Evolutionary conservation across 2,113 vertebrate species (phyloP).

Genomic region (Thryonomys swinderianus): DNA sequence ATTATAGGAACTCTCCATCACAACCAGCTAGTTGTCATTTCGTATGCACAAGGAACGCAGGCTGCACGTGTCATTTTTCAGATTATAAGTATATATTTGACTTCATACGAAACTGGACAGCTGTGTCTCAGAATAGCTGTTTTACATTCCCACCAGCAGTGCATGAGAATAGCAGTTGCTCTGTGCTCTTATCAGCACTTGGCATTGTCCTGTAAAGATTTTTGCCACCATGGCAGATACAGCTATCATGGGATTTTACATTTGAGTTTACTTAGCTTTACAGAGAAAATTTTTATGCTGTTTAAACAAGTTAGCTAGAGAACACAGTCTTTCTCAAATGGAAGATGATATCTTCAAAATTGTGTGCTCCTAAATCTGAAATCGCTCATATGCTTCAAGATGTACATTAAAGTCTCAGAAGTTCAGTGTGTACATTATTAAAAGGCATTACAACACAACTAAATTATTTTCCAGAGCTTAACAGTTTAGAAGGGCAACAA

Average conservation of each 20-base stretch:
- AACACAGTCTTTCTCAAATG: neutral
- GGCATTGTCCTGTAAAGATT: neutral
- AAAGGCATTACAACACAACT: neutral
- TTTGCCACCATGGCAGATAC: neutral
- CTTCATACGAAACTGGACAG: neutral
- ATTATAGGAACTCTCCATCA: neutral
- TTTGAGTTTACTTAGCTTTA: neutral
- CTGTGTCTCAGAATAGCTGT: neutral
- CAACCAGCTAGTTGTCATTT: neutral
- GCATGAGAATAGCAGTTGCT: neutral
- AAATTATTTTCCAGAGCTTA: constrained; percentile 4
- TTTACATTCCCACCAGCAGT: neutral
- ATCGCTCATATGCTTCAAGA: neutral
- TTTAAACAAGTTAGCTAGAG: neutral
- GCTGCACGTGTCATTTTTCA: neutral
- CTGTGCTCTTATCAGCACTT: neutral
- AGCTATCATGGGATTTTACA: neutral
- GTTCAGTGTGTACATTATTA: neutral
- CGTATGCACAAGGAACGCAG: neutral
- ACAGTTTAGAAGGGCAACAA: neutral
- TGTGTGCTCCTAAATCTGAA: neutral
- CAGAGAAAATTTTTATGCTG: neutral
- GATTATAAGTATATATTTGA: neutral
- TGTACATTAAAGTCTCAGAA: neutral
- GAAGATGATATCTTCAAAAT: neutral